Base-by-base conservation (phyloP, 1,140 invertebrate species). In the Danaus plexippus region DNA sequence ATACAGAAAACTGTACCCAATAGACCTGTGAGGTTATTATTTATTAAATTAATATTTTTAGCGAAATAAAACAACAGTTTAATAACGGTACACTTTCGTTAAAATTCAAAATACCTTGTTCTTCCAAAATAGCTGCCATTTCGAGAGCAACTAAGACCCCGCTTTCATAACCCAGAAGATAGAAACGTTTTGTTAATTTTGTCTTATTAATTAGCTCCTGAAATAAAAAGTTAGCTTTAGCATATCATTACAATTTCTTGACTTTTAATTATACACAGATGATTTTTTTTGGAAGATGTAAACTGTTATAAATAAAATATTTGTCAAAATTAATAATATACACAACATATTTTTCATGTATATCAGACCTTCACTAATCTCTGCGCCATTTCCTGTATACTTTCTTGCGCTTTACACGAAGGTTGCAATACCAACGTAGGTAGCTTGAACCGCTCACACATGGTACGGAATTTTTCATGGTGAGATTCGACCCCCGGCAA, bases 71-170 rank as follows among this genome's bases (percentile, higher is more conserved):
- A 22, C 18, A 22, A 32, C 22, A 32, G 7, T 32, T 32, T 32
- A 32, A 32, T 32, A 32, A 32, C 4, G 4, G 7, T 32, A 32
- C 7, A 6, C 22, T 4, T 4, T 32, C 22, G 5, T 32, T 32
- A 32, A 32, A 32, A 32, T 32, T 32, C 7, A 7, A 32, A 32
- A 32, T 22, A 44, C 79, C 77, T 43, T 67, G 47, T 8, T 73
- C 64, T 69, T 83, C 80, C 1, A 83, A 51, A 18, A 78, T 68
- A 4, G 64, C 58, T 15, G 75, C 78, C 42, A 81, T 67, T 66
- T 83, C 75, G 43, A 83, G 63, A 9, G 73, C 75, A 13, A 74
- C 43, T 3, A 74, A 57, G 1, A 76, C 60, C 8, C 77, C 77
- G 44, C 47, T 51, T 49, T 62, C 42, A 43, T 64, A 52, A 11